Conservation (phyloP, 2,797 vertebrate genomes). For the Mus minutoides region DNA sequence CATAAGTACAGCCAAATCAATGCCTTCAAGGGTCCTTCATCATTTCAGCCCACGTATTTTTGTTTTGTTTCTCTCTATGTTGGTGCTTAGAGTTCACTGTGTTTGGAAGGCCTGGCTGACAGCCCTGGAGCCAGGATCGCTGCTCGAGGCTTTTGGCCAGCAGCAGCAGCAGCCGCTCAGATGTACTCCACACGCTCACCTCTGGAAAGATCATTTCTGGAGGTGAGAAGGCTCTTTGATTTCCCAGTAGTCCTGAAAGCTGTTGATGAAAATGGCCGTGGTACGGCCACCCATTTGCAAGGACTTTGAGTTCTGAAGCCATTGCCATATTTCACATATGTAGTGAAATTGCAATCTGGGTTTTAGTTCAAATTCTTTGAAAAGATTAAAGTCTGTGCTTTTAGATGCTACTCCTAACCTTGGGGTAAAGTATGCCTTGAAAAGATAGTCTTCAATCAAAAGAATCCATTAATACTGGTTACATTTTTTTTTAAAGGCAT, state of each 20-base stretch:
- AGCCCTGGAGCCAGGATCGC: constrained; percentile 22
- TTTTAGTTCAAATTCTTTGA: constrained; percentile 49
- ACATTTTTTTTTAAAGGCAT: not conserved
- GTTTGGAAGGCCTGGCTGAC: not conserved
- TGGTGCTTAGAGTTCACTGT: not conserved
- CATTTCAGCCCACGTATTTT: constrained; percentile 40
- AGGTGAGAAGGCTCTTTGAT: constrained; percentile 59
- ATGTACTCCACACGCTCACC: not conserved
- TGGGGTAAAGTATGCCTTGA: not conserved
- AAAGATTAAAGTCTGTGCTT: constrained; percentile 52
- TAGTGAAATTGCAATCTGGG: not conserved
- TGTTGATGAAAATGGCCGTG: rapidly evolving
- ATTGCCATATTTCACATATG: not conserved
- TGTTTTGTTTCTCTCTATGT: constrained; percentile 32
- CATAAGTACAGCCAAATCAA: constrained; percentile 32
- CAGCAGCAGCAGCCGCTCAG: not conserved
- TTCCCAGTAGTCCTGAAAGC: not conserved
- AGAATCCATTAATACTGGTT: not conserved
- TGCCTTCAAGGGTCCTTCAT: constrained; percentile 40
- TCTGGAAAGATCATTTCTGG: constrained; percentile 24
- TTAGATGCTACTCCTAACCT: constrained; percentile 1
- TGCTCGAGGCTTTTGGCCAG: not conserved
- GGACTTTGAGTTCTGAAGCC: not conserved
- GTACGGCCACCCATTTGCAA: not conserved
- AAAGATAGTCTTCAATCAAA: constrained; percentile 30